Evolutionary conservation across 2,797 vertebrate species (phyloP), one percentile per base, ranked within the genome.

Genomic region (Catostomus latipinnis): DNA sequence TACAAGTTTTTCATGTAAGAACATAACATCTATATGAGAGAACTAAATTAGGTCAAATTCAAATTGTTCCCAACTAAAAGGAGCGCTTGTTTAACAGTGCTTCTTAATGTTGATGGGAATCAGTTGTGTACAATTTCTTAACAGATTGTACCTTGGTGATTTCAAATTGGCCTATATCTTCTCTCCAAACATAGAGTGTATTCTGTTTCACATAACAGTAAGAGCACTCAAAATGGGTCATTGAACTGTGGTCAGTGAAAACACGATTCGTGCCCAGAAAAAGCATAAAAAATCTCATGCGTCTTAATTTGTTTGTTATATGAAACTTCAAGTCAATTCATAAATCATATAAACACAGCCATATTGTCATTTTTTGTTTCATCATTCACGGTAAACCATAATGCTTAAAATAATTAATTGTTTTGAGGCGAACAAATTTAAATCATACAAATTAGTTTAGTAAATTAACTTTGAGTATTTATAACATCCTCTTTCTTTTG

Each of bases 31-130:
- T 82, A 82, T 22, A 76, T 71, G 72, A 87, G 82, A 54, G 54
- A 73, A 67, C 34, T 68, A 52, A 87, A 79, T 84, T 52, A 79
- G 76, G 83, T 76, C 76, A 79, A 58, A 49, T 71, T 66, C 68
- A 79, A 71, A 77, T 79, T 74, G 68, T 71, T 70, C 57, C 70
- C 57, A 63, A 54, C 71, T 72, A 60, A 71, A 76, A 65, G 65
- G 73, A 66, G 56, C 53, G 8, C 50, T 46, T 56, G 50, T 8
- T 22, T 65, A 56, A 22, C 9, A 63, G 46, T 65, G 13, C 13
- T 46, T 18, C 1, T 52, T 18, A 67, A 13, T 53, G n/a, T 52
- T 66, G 52, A 14, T 43, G 45, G 13, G 60, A 16, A 49, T 49
- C 56, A 60, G 11, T 49, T 72, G 34, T 34, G 2, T 34, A 34